Base-by-base conservation (phyloP, 2,797 vertebrate species). In the Gallinago solitaria region DNA sequence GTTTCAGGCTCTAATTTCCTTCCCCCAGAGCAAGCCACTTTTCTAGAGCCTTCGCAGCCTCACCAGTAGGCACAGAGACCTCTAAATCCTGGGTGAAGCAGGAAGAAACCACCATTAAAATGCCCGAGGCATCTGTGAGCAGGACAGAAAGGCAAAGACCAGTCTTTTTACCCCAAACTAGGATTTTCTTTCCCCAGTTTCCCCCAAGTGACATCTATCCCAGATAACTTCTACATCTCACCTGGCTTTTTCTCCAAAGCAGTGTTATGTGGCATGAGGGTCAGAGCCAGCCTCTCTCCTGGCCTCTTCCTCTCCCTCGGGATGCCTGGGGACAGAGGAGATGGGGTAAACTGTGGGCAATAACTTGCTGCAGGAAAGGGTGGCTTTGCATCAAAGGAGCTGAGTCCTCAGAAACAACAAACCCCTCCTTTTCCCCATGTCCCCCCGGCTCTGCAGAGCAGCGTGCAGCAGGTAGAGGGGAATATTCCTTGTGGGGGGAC, bases 231-330 rank as follows among this genome's bases (percentile, higher is more conserved):
- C 71, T n/a, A 10, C 56, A 43, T 74, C 93, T 61, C 57, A 89
- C 86, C 96, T 91, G 85, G 53, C 13, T 69, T 61, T 67, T 28
- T 21, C 23, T 89, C 50, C 3, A 0, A 8, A 54, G 75, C 0
- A 0, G 25, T 13, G 53, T 84, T 85, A 97, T 0, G 96, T 96
- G 93, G 87, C 0, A 0, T 2, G 16, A 50, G 88, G 12, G 16
- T 95, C 75, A 4, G 95, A 87, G 68, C 37, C 80, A 61, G 68
- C 33, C 21, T 97, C 94, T 56, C 39, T 89, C 28, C 43, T 30
- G 71, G 64, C 63, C 63, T 92, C 97, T 57, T 97, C 95, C 39
- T 96, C 96, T 92, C 74, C 96, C 69, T 96, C 73, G 0, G 94
- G 61, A 20, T 96, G n/a, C 79, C 97, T 97, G 90, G 60, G 83